phyloP scores from a whole-genome alignment of 1,140 invertebrate species.

The Penaeus indicus region DNA sequence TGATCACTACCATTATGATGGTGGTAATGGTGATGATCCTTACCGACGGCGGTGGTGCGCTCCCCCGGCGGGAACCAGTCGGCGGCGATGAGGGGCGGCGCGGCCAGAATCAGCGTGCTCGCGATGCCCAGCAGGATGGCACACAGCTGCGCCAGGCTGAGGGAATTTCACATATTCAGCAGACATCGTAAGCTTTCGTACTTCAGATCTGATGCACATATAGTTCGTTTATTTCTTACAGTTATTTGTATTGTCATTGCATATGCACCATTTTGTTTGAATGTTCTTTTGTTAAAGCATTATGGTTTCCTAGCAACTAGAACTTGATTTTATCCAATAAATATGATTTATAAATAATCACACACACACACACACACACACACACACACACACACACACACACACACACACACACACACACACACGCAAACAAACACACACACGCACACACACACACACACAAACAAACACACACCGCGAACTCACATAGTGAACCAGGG shows the following conservation, averaged over 20 bases:
- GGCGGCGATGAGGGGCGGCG: slow-evolving; percentile 68
- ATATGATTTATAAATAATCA: too few species aligned
- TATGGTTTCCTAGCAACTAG: too few species aligned
- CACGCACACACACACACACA: background rate
- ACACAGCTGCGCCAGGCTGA: slow-evolving; percentile 6
- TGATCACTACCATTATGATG: background rate
- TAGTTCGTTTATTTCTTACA: too few species aligned
- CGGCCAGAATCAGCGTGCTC: slow-evolving; percentile 69
- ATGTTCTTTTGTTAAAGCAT: too few species aligned
- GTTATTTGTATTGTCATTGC: too few species aligned
- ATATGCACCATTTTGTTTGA: too few species aligned
- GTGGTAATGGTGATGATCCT: background rate
- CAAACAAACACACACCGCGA: background rate
- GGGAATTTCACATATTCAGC: too few species aligned
- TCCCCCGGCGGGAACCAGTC: slow-evolving; percentile 69
- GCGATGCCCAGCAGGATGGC: slow-evolving; percentile 69
- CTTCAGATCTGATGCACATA: background rate
- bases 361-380: background rate
- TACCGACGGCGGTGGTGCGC: slow-evolving; percentile 67
- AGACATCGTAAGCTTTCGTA: too few species aligned
- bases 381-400: background rate
- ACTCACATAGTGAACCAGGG: slow-evolving; percentile 44
- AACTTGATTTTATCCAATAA: too few species aligned
- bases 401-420: background rate
- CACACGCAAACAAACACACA: background rate